These are phyloP conservation scores for Pempheris klunzingeri DNA, from an alignment of 2,797 vertebrate genomes.

Conservation along the genomic window DNA sequence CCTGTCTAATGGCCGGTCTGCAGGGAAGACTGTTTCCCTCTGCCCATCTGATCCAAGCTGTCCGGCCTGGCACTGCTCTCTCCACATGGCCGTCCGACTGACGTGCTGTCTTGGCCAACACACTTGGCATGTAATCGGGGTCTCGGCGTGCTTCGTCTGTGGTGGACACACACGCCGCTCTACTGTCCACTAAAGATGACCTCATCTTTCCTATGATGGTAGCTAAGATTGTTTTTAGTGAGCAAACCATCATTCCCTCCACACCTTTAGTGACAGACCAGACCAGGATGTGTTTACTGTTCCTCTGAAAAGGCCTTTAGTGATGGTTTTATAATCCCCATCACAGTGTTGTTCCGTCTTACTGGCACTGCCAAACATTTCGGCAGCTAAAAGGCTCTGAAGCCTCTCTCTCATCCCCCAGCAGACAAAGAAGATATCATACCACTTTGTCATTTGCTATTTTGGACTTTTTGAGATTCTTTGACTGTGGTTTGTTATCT, in stretches of 20 bases:
- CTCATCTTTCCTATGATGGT: slow-evolving; percentile 39
- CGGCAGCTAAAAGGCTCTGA: neutral
- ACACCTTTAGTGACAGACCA: neutral
- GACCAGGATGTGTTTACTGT: neutral
- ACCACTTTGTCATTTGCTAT: neutral
- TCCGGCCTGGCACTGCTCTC: slow-evolving; percentile 51
- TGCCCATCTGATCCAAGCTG: slow-evolving; percentile 48
- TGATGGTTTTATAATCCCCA: no score
- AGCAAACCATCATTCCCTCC: neutral
- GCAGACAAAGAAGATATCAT: neutral
- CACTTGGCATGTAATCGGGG: slow-evolving; percentile 64
- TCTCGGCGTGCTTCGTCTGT: slow-evolving; percentile 37
- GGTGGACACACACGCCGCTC: slow-evolving; percentile 43
- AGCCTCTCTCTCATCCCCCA: neutral
- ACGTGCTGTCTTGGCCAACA: slow-evolving; percentile 64
- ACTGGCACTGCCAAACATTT: neutral
- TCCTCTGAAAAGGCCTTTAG: neutral
- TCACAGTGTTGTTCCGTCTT: neutral
- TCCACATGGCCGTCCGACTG: slow-evolving; percentile 62
- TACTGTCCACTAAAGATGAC: slow-evolving; percentile 36
- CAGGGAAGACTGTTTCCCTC: slow-evolving; percentile 28
- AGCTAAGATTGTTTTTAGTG: slow-evolving; percentile 35
- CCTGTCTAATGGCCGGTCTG: slow-evolving; percentile 31
- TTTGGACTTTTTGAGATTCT: neutral
- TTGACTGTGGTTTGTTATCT: neutral